phyloP scores from a whole-genome alignment of 2,113 vertebrate genomes.

The Rhinolophus sinicus region DNA sequence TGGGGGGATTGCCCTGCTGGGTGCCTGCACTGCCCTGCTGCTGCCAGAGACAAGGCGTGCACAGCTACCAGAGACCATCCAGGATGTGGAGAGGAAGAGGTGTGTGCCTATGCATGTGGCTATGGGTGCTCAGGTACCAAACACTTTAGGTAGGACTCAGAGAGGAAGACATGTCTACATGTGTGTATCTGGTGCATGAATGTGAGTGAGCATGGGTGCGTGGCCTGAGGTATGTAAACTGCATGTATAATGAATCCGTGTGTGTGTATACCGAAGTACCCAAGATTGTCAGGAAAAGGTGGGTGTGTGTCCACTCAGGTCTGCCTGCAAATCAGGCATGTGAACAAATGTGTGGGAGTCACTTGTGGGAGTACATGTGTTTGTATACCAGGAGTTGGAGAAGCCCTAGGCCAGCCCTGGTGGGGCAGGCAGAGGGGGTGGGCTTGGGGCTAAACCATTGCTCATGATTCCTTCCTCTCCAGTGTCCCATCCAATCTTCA shows the following conservation, averaged over 20 bases:
- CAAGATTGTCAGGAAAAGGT: background rate
- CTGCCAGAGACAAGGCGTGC: conserved; percentile 87
- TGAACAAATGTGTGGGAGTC: background rate
- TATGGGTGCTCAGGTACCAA: background rate
- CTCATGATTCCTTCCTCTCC: conserved; percentile 4
- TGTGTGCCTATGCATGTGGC: conserved; percentile 60
- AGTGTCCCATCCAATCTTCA: background rate
- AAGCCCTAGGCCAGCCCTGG: background rate
- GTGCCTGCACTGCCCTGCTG: conserved; percentile 78
- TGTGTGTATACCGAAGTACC: background rate
- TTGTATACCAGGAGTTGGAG: background rate
- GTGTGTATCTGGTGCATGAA: background rate
- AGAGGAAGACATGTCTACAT: background rate
- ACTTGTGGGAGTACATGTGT: background rate
- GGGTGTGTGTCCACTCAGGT: background rate
- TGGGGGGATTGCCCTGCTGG: conserved; percentile 80
- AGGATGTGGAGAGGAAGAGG: conserved; percentile 88
- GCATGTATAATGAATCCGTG: background rate
- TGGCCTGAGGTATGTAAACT: background rate
- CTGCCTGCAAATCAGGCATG: background rate
- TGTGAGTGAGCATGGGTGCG: background rate
- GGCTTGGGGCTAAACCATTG: background rate
- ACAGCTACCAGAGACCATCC: conserved; percentile 90
- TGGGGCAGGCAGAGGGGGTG: background rate
- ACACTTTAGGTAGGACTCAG: background rate